Percentiles rank a stretch among this genome's conserved stretches.
Evolutionary conservation across 2,113 vertebrate genomes (phyloP).

Genomic region (Phocoena phocoena): DNA sequence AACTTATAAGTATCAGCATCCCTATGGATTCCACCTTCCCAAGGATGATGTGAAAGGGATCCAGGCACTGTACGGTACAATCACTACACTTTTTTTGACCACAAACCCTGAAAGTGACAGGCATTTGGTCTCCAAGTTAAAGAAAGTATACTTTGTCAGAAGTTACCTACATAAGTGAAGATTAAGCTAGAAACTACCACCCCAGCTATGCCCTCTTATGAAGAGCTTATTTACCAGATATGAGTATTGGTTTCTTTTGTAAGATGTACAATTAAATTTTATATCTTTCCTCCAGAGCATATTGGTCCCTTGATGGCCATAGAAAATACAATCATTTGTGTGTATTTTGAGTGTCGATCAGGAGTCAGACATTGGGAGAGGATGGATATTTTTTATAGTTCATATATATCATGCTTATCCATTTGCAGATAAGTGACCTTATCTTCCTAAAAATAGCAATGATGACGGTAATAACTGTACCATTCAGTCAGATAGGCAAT

Average conservation of each 20-base stretch:
- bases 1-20: constrained; percentile 83
- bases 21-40: constrained; percentile 81
- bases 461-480: neutral
- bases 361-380: neutral
- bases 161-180: neutral
- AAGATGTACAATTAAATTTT: neutral
- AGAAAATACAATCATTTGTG: neutral
- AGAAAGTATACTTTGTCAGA: neutral
- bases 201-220: neutral
- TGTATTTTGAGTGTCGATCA: neutral
- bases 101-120: neutral
- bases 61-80: constrained; percentile 82
- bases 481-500: rapidly evolving
- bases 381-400: neutral
- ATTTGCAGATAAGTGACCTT: neutral
- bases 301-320: neutral
- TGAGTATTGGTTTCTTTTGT: neutral
- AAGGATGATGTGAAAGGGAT: constrained; percentile 85
- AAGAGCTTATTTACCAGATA: neutral
- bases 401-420: neutral
- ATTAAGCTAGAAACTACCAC: neutral
- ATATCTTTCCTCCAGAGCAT: neutral
- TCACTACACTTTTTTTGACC: neutral
- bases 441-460: neutral
- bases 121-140: neutral